Conservation (phyloP, 1,140 invertebrate genomes). For the Drosophila rufa region DNA sequence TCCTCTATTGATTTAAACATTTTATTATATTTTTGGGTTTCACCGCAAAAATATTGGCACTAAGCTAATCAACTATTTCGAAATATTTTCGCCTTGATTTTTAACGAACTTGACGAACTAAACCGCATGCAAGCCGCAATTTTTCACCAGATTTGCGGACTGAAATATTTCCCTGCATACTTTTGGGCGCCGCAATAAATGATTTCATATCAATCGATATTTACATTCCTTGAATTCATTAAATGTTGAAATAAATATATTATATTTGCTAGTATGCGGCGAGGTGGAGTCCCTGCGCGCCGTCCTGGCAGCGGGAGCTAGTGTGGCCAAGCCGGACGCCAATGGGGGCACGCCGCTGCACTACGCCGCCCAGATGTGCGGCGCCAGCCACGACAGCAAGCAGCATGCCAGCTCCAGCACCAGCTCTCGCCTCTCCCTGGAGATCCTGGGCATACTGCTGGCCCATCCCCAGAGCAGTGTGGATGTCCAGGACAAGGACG, state of each 20-base stretch:
- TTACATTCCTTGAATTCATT: neutral
- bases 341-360: slow-evolving; percentile 98
- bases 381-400: slow-evolving; percentile 90
- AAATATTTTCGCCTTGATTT: slow-evolving; percentile 2
- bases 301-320: slow-evolving; percentile 93
- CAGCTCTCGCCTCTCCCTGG: slow-evolving; percentile 87
- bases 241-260: neutral
- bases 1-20: neutral
- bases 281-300: slow-evolving; percentile 94
- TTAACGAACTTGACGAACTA: neutral
- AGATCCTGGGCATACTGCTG: slow-evolving; percentile 94
- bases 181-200: neutral
- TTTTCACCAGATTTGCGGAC: slow-evolving; percentile 1
- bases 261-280: slow-evolving; percentile 90
- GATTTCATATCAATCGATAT: neutral
- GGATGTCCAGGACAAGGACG: slow-evolving; percentile 95
- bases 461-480: slow-evolving; percentile 91
- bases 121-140: slow-evolving; percentile 2
- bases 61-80: neutral
- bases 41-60: neutral
- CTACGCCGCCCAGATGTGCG: slow-evolving; percentile 98
- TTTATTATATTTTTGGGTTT: neutral
- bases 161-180: neutral
- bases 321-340: slow-evolving; percentile 94
- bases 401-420: slow-evolving; percentile 70